A percentile compares a stretch with the other conserved stretches of the same genome.
Conservation (phyloP, 2,888 invertebrate genomes). For the Adelphocoris suturalis region DNA sequence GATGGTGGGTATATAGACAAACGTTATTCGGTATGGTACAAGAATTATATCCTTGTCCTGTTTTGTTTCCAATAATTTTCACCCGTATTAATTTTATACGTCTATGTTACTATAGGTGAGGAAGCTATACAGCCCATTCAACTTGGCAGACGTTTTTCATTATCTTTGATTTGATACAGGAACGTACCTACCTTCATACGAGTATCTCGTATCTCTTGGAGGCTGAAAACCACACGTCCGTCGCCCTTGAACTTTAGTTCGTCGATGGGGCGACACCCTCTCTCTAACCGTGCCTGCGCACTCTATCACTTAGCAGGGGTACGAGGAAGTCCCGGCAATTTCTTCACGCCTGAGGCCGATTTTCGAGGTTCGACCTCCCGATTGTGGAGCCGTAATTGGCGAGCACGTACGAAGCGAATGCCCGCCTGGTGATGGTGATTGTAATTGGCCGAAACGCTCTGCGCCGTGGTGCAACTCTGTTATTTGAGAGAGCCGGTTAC, state of each 20-base stretch:
- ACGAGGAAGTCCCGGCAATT: not conserved
- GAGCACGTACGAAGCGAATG: slow-evolving; percentile 16
- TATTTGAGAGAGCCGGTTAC: not conserved
- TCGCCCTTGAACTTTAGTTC: slow-evolving; percentile 21
- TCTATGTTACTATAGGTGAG: too few relatives aligned
- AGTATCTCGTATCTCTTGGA: too few relatives aligned
- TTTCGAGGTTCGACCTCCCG: slow-evolving; percentile 20
- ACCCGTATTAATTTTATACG: too few relatives aligned
- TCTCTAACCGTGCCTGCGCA: not conserved
- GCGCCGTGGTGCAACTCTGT: not conserved
- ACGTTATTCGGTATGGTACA: too few relatives aligned
- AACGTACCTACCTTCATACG: too few relatives aligned
- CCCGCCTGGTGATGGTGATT: not conserved
- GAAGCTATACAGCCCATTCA: too few relatives aligned
- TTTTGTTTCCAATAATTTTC: too few relatives aligned
- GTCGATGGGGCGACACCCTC: not conserved
- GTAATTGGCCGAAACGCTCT: not conserved
- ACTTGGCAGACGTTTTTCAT: too few relatives aligned
- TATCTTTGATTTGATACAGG: too few relatives aligned
- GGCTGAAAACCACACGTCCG: not conserved
- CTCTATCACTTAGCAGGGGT: not conserved
- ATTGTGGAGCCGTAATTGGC: not conserved
- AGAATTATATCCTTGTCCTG: too few relatives aligned
- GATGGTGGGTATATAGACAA: too few relatives aligned
- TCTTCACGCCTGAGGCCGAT: slow-evolving; percentile 30